Percentiles rank a stretch among this genome's conserved stretches.
Evolutionary conservation across 2,113 vertebrate genomes (phyloP).

Genomic region (Syngnathus scovelli): DNA sequence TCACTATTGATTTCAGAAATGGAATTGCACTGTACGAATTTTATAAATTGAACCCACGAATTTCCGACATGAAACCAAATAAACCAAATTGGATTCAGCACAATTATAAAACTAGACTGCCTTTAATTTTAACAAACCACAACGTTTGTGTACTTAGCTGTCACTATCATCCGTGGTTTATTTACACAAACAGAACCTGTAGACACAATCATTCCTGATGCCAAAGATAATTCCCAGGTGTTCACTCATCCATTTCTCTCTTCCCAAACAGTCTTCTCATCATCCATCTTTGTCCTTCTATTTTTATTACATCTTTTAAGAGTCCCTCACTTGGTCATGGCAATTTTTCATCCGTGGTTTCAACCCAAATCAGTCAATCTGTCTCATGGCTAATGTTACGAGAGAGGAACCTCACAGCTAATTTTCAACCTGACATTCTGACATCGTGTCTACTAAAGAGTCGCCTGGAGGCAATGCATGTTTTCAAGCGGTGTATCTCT

Average conservation of each 20-base stretch:
- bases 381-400: slow-evolving; percentile 20
- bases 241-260: slow-evolving; percentile 14
- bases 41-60: too few relatives aligned
- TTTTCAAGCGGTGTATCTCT: background rate
- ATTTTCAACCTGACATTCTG: slow-evolving; percentile 10
- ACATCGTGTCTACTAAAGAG: slow-evolving; percentile 6
- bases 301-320: slow-evolving; percentile 3
- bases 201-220: background rate
- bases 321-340: slow-evolving; percentile 13
- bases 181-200: background rate
- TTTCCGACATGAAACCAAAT: too few relatives aligned
- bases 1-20: too few relatives aligned
- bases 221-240: slow-evolving; percentile 8
- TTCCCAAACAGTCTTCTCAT: slow-evolving; percentile 6
- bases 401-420: slow-evolving; percentile 12
- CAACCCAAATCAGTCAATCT: slow-evolving; percentile 11
- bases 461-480: background rate
- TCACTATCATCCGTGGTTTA: background rate
- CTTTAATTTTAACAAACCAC: background rate
- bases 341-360: slow-evolving; percentile 18
- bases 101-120: slow-evolving; percentile 6
- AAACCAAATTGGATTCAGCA: slow-evolving; percentile 12
- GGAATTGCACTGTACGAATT: too few relatives aligned
- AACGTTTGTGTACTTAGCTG: background rate
- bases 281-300: slow-evolving; percentile 9